These are phyloP conservation scores for Phragmatobia fuliginosa DNA, from an alignment of 2,888 invertebrate species.

Conservation along the genomic window DNA sequence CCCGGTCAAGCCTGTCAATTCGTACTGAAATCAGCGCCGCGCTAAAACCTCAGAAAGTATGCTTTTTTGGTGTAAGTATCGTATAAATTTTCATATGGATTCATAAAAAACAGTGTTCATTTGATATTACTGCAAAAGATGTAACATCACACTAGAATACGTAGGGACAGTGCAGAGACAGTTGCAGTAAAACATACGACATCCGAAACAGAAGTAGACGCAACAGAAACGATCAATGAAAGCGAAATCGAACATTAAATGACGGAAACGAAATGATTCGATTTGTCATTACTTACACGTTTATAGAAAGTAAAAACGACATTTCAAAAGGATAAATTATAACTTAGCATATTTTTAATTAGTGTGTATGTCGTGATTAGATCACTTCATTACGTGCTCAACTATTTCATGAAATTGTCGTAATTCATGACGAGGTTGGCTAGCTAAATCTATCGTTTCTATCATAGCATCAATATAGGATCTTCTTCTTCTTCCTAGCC, in stretches of 20 bases:
- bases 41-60: too few relatives aligned
- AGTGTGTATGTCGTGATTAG: background rate
- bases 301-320: background rate
- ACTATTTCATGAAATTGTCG: background rate
- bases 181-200: background rate
- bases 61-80: too few relatives aligned
- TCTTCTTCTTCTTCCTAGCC: too few relatives aligned
- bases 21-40: too few relatives aligned
- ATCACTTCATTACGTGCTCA: background rate
- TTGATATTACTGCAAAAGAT: too few relatives aligned
- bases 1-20: too few relatives aligned
- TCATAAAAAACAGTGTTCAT: too few relatives aligned
- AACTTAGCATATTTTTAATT: background rate
- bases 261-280: background rate
- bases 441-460: too few relatives aligned
- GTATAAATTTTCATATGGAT: too few relatives aligned
- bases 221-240: background rate
- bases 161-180: background rate
- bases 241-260: background rate
- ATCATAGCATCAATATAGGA: too few relatives aligned
- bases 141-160: background rate
- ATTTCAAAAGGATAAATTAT: constrained; percentile 1
- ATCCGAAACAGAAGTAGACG: background rate
- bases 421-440: too few relatives aligned
- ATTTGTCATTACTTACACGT: background rate